Percentiles rank a stretch among this genome's conserved stretches.
Conservation (phyloP, 1,140 invertebrate genomes). For the Drosophila mayri region DNA sequence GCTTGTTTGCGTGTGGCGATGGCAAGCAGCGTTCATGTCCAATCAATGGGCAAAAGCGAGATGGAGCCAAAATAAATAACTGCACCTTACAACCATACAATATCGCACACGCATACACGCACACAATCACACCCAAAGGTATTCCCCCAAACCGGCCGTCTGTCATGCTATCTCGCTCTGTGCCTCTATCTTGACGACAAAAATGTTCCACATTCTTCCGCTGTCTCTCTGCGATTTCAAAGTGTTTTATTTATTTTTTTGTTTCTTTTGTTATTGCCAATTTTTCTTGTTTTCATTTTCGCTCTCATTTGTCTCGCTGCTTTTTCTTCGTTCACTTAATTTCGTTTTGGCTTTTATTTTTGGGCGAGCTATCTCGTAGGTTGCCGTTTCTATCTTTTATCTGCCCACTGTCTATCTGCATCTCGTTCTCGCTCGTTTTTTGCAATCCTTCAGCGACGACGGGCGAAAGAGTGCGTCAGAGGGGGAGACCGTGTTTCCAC, state of each 20-base stretch:
- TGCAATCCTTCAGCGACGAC: conserved; percentile 36
- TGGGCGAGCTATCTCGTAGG: conserved; percentile 48
- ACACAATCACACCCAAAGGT: conserved; percentile 63
- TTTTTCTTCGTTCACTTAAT: conserved; percentile 34
- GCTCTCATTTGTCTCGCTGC: conserved; percentile 70
- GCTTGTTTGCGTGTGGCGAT: conserved; percentile 17
- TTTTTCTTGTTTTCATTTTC: conserved; percentile 73
- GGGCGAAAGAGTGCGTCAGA: not conserved
- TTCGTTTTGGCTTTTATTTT: conserved; percentile 57
- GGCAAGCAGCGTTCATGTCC: conserved; percentile 34
- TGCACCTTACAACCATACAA: conserved; percentile 61
- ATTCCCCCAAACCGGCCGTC: conserved; percentile 73
- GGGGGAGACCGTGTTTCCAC: conserved; percentile 15
- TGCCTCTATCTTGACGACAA: conserved; percentile 41
- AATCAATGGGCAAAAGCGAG: conserved; percentile 66
- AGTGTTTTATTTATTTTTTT: conserved; percentile 7
- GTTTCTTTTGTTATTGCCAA: conserved; percentile 54
- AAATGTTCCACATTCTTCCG: conserved; percentile 79
- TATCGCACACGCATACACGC: conserved; percentile 9
- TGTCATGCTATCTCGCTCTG: conserved; percentile 6
- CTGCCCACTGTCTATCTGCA: conserved; percentile 53
- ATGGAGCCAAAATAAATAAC: conserved; percentile 73
- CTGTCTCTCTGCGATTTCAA: conserved; percentile 13
- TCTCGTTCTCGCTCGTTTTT: conserved; percentile 28
- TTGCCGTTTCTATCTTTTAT: conserved; percentile 57